phyloP scores from a whole-genome alignment of 2,797 vertebrate genomes.

The Anomalospiza imberbis region DNA sequence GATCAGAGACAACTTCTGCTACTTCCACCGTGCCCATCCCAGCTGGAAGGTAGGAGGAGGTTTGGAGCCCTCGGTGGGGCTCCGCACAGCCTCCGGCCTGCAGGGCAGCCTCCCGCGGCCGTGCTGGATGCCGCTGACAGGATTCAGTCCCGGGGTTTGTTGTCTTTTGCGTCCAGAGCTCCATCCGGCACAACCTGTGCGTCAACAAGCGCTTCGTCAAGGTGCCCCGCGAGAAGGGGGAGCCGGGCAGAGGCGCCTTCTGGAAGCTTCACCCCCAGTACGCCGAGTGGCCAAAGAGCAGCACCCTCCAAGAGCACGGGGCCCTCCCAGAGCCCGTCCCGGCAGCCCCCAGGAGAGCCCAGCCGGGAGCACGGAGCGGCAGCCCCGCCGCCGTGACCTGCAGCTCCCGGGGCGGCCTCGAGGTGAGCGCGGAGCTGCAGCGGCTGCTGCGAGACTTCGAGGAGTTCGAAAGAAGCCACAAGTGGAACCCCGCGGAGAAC shows the following conservation, averaged over 20 bases:
- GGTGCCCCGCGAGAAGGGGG: constrained; percentile 91
- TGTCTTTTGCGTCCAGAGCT: constrained; percentile 77
- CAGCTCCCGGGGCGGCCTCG: constrained; percentile 29
- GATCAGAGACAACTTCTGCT: constrained; percentile 97
- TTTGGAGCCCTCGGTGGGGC: neutral
- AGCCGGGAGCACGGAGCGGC: neutral
- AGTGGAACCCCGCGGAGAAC: constrained; percentile 68
- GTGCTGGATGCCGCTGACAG: neutral
- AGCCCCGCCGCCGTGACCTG: neutral
- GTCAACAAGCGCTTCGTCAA: constrained; percentile 97
- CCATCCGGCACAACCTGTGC: constrained; percentile 94
- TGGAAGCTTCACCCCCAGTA: constrained; percentile 94
- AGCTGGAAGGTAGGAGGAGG: constrained; percentile 88
- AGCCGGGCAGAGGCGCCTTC: constrained; percentile 93
- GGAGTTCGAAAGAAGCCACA: constrained; percentile 84
- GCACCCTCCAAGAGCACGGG: constrained; percentile 80
- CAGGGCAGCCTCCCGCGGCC: neutral
- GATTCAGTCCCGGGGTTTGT: neutral
- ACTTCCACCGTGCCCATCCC: constrained; percentile 88
- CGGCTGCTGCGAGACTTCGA: constrained; percentile 86
- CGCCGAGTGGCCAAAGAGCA: constrained; percentile 82
- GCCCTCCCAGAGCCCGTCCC: neutral
- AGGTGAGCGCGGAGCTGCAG: constrained; percentile 79
- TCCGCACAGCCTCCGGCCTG: neutral
- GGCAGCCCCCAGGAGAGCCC: constrained; percentile 37